Evolutionary conservation across 1,140 invertebrate genomes (phyloP).

Genomic region (Rhizoglyphus robini): DNA sequence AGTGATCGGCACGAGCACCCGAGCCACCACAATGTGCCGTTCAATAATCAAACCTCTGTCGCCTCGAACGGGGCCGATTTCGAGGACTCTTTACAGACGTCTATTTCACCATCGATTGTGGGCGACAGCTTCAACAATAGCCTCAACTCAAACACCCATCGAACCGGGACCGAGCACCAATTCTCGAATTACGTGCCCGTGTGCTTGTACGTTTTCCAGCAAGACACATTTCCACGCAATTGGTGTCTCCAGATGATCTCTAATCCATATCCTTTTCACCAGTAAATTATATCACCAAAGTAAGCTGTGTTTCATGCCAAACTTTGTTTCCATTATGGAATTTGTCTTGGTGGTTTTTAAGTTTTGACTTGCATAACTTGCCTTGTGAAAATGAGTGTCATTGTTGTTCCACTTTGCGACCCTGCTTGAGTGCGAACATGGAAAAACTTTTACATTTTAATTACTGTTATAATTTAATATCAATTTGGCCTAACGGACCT

Average conservation of each 20-base stretch:
- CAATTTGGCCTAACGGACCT: not conserved
- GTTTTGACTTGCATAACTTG: no score
- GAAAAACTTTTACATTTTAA: slow-evolving; percentile 12
- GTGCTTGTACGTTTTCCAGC: slow-evolving; percentile 60
- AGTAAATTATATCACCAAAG: not conserved
- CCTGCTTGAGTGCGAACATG: no score
- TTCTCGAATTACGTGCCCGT: slow-evolving; percentile 72
- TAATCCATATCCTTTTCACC: slow-evolving; percentile 92
- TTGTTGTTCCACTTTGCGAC: no score
- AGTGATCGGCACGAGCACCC: not conserved
- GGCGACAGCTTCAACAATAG: not conserved
- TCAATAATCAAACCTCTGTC: not conserved
- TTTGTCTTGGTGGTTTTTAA: no score
- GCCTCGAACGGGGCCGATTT: not conserved
- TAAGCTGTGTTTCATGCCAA: not conserved
- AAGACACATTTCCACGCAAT: slow-evolving; percentile 66
- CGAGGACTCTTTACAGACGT: not conserved
- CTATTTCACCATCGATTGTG: not conserved
- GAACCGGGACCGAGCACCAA: slow-evolving; percentile 43
- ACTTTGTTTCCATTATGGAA: not conserved
- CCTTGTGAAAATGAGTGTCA: no score
- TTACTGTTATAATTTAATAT: slow-evolving; percentile 2
- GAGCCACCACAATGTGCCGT: not conserved
- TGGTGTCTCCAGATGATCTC: slow-evolving; percentile 89
- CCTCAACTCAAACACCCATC: not conserved